These are phyloP conservation scores for Empidonax alnorum DNA, from an alignment of 2,113 vertebrate genomes.

Conservation along the genomic window DNA sequence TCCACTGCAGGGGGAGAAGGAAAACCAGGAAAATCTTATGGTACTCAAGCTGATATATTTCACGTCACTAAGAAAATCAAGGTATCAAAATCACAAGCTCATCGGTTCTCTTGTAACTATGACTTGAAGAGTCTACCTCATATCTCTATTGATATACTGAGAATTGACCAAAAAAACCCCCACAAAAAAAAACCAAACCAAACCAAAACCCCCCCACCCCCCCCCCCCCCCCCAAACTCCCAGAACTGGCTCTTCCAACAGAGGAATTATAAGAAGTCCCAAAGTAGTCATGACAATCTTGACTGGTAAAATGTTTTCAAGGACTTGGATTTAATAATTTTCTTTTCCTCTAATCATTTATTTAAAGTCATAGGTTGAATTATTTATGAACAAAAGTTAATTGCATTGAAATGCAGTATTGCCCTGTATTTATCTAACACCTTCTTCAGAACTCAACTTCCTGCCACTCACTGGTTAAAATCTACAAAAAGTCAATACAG, in stretches of 20 bases:
- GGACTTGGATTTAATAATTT: slow-evolving; percentile 47
- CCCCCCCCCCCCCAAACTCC: neutral
- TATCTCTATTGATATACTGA: neutral
- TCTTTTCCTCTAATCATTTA: slow-evolving; percentile 43
- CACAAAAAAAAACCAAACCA: too few relatives aligned
- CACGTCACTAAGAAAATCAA: neutral
- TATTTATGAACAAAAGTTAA: slow-evolving; percentile 54
- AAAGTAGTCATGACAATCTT: neutral
- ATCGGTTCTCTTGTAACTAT: neutral
- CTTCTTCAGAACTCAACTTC: neutral
- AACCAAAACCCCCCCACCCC: too few relatives aligned
- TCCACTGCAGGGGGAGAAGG: too few relatives aligned
- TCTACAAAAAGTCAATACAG: neutral
- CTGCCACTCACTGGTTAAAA: slow-evolving; percentile 3
- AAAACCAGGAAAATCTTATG: neutral
- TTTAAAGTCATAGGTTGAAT: slow-evolving; percentile 38
- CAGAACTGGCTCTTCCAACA: neutral
- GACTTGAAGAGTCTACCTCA: neutral
- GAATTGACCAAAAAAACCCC: neutral
- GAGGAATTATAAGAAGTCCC: neutral
- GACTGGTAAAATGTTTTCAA: slow-evolving; percentile 13
- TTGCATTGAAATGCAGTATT: slow-evolving; percentile 12
- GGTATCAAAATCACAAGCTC: neutral
- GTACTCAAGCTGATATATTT: neutral
- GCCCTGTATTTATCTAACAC: neutral